These are phyloP conservation scores for Wasmannia auropunctata DNA, from an alignment of 1,140 invertebrate species.

Conservation along the genomic window DNA sequence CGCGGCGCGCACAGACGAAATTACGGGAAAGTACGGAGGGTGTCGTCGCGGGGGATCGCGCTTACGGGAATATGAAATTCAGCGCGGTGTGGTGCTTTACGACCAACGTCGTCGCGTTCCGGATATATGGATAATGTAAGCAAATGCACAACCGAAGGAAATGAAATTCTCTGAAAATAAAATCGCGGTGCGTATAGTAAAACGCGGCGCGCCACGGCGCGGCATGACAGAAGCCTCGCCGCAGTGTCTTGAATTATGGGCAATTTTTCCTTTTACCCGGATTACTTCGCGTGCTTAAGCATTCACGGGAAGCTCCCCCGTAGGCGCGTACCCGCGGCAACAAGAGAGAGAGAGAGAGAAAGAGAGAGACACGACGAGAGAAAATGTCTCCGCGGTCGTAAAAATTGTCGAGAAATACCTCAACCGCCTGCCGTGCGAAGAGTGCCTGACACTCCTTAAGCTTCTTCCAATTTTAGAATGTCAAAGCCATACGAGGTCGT, in stretches of 20 bases:
- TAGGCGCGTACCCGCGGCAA: not conserved
- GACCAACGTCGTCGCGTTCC: not conserved
- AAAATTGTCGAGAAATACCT: slow-evolving; percentile 64
- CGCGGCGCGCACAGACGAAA: not conserved
- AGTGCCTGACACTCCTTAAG: slow-evolving; percentile 67
- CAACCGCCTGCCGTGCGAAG: slow-evolving; percentile 2
- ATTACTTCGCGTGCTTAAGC: slow-evolving; percentile 17
- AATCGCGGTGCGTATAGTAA: slow-evolving; percentile 12
- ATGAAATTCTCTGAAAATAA: slow-evolving; percentile 34
- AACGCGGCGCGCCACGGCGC: not conserved
- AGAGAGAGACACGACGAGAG: not conserved
- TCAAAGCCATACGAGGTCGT: slow-evolving; percentile 73
- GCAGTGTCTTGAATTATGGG: slow-evolving; percentile 22
- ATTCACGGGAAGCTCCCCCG: not conserved
- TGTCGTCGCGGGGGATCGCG: not conserved
- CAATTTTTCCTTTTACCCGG: slow-evolving; percentile 26
- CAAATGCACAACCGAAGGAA: slow-evolving; percentile 4
- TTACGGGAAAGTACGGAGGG: not conserved
- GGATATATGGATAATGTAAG: slow-evolving; percentile 12
- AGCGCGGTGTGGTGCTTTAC: slow-evolving; percentile 5
- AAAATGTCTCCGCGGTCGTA: slow-evolving; percentile 11
- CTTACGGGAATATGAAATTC: slow-evolving; percentile 12
- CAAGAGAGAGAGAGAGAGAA: too few species aligned
- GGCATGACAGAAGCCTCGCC: not conserved
- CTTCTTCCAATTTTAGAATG: slow-evolving; percentile 77